Evolutionary conservation across 2,113 vertebrate species (phyloP).

Genomic region (Theristicus caerulescens): DNA sequence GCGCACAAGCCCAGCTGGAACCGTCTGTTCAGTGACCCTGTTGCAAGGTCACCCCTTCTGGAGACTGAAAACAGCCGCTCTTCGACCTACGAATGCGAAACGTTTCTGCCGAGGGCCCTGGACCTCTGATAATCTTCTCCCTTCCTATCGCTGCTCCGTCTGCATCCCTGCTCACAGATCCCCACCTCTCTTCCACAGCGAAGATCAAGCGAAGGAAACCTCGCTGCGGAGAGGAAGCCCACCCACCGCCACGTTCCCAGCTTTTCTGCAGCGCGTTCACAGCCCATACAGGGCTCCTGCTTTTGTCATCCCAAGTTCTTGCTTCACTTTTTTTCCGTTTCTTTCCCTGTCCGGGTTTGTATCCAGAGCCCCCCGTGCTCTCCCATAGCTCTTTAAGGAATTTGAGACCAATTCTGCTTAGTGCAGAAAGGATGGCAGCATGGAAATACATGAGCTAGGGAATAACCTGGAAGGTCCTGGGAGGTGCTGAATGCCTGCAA

Average conservation of each 20-base stretch:
- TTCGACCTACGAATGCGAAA: fast-evolving
- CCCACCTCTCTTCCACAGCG: fast-evolving
- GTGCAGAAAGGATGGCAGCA: neutral
- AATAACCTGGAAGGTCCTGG: neutral
- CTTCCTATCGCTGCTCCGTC: fast-evolving
- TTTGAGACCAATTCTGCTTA: neutral
- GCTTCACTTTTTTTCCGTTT: fast-evolving
- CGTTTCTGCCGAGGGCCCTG: fast-evolving
- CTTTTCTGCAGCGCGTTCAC: neutral
- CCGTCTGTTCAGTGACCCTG: neutral
- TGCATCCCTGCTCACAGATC: fast-evolving
- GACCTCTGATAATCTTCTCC: neutral
- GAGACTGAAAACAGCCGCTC: neutral
- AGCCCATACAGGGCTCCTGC: neutral
- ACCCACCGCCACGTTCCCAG: fast-evolving
- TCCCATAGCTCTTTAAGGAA: fast-evolving
- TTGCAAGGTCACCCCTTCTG: conserved; percentile 11
- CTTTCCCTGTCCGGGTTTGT: neutral
- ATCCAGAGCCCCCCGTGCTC: fast-evolving
- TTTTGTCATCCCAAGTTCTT: neutral
- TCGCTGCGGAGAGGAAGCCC: neutral
- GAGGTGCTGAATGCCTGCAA: conserved; percentile 19
- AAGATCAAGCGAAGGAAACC: neutral
- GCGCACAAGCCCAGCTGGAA: neutral
- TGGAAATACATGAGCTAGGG: neutral